Percentiles rank a stretch among this genome's conserved stretches.
These are phyloP conservation scores for Lycia hirtaria DNA, from an alignment of 2,888 invertebrate genomes.

Conservation along the genomic window DNA sequence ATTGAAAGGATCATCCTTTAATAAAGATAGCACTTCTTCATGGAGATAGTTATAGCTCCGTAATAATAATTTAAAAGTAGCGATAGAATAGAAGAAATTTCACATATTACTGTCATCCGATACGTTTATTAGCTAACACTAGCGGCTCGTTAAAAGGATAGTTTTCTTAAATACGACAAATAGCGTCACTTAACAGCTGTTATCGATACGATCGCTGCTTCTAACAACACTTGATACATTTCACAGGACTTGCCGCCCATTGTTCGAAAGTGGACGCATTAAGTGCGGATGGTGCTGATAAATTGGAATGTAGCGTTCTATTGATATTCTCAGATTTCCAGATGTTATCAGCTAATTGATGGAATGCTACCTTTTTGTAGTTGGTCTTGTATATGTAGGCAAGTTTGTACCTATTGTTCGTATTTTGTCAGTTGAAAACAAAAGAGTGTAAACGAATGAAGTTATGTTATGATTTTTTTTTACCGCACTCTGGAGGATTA, in stretches of 20 bases:
- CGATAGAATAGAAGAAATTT: too few species aligned
- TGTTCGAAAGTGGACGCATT: conserved; percentile 48
- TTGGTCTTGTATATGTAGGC: conserved; percentile 6
- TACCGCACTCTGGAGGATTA: too few species aligned
- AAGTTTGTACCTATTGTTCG: too few species aligned
- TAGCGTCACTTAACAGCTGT: conserved; percentile 44
- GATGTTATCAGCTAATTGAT: conserved; percentile 52
- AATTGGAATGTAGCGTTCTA: conserved; percentile 43
- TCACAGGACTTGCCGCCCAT: conserved; percentile 57
- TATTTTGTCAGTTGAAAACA: not conserved
- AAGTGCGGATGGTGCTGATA: conserved; percentile 47
- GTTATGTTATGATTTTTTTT: not conserved
- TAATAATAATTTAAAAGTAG: too few species aligned
- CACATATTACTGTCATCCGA: conserved; percentile 7
- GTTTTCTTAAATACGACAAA: conserved; percentile 47
- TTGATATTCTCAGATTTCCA: conserved; percentile 45
- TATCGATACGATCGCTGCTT: conserved; percentile 58
- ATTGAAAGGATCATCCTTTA: too few species aligned
- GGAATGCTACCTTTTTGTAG: conserved; percentile 36
- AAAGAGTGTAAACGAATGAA: not conserved
- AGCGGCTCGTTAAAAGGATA: conserved; percentile 33
- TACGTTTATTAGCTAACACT: conserved; percentile 7
- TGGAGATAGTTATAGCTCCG: too few species aligned
- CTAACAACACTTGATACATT: conserved; percentile 70
- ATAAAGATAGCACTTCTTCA: too few species aligned